Evolutionary conservation across 2,888 invertebrate genomes (phyloP).

Genomic region (Yponomeuta cagnagella): DNA sequence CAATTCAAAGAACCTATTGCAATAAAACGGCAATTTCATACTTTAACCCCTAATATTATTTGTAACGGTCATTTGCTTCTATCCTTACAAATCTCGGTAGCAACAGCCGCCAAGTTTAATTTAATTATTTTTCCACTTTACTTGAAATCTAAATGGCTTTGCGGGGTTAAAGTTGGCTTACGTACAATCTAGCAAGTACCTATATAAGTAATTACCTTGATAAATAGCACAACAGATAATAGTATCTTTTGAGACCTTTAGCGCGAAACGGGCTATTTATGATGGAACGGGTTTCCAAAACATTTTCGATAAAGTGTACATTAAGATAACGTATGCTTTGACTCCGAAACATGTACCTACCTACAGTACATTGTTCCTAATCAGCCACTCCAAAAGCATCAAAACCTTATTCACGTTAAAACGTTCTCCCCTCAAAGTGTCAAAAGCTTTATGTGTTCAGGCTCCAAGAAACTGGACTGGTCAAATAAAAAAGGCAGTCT

Average conservation of each 20-base stretch:
- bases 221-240: neutral
- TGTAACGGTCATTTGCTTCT: neutral
- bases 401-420: neutral
- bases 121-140: conserved; percentile 1
- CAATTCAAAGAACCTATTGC: too few relatives aligned
- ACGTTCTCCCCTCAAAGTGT: neutral
- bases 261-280: conserved; percentile 38
- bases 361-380: conserved; percentile 6
- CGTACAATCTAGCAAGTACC: conserved; percentile 19
- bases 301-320: conserved; percentile 38
- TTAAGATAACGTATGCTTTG: conserved; percentile 28
- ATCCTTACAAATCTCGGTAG: neutral
- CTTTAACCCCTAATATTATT: too few relatives aligned
- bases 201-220: conserved; percentile 39
- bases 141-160: conserved; percentile 14
- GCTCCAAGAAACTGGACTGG: neutral
- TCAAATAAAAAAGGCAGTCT: neutral
- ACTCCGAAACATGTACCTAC: conserved; percentile 4
- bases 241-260: conserved; percentile 38
- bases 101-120: neutral
- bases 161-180: conserved; percentile 16
- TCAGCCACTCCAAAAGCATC: neutral
- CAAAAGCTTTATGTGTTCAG: neutral
- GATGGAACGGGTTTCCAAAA: conserved; percentile 41
- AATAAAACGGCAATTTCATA: too few relatives aligned